Evolutionary conservation across 2,888 invertebrate species (phyloP), one percentile per base, ranked within the genome.

Genomic region (Bembecia ichneumoniformis): DNA sequence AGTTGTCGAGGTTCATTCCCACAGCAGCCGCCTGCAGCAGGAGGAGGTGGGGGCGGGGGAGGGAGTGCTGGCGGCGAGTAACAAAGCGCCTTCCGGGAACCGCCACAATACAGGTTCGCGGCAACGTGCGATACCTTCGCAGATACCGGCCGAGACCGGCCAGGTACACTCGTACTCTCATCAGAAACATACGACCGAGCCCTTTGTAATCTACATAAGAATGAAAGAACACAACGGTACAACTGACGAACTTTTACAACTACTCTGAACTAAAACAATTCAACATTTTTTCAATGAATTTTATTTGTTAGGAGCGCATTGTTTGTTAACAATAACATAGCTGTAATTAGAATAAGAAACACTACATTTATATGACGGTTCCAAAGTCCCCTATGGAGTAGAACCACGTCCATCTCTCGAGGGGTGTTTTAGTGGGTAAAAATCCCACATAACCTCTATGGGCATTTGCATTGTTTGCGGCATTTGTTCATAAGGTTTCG

Each of bases 41-140:
- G 43, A 36, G 52, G 56, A 57, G 67, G 57, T 56, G 61, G 63
- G 55, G 64, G 61, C 58, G 62, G 67, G 62, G 63, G 65, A 64
- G 61, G 66, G 49, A 50, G 53, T 57, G 60, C 52, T 54, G 54
- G 64, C 82, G 83, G 83, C 74, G 66, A 60, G 69, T 67, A 77
- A 86, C 83, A 86, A 86, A 87, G 82, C 71, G 72, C 81, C 80
- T 86, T 87, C 86, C 83, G 71, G 83, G 86, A 86, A 86, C 74
- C 69, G 78, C 66, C 79, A 84, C 82, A 84, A 87, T 87, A 86
- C 86, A 78, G 84, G 86, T 86, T 86, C 79, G 86, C 79, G 71
- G 71, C 81, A 76, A 82, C 84, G 83, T 83, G 86, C 86, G 82
- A 83, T 83, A 84, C 83, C 81, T 82, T 78, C 79, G 82, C 86